Percentiles rank a stretch among this genome's conserved stretches.
Evolutionary conservation across 2,888 invertebrate genomes (phyloP).

Genomic region (Caenorhabditis sp.): DNA sequence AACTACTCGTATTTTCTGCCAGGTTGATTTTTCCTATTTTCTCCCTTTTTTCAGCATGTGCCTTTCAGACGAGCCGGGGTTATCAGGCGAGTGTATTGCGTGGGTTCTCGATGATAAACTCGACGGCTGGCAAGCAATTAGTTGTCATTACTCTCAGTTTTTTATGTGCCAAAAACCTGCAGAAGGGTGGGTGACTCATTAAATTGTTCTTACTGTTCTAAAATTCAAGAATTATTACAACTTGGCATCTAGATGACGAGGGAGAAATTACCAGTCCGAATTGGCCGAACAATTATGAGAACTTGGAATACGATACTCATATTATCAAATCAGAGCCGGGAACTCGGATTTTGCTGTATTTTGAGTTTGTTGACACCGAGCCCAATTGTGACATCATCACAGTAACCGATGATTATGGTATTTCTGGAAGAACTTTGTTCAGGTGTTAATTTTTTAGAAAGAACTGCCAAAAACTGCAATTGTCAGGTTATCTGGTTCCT

Average conservation of each 20-base stretch:
- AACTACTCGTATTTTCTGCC: slow-evolving; percentile 38
- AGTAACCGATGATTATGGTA: slow-evolving; percentile 47
- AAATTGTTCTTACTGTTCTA: not conserved
- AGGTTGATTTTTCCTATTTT: slow-evolving; percentile 11
- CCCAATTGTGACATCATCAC: slow-evolving; percentile 46
- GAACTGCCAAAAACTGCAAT: not conserved
- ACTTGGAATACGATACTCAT: slow-evolving; percentile 43
- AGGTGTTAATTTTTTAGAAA: slow-evolving; percentile 6
- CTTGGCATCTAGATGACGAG: slow-evolving; percentile 25
- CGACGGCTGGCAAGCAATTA: slow-evolving; percentile 55
- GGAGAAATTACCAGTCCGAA: slow-evolving; percentile 31
- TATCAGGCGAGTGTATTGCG: slow-evolving; percentile 50
- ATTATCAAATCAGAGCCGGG: slow-evolving; percentile 39
- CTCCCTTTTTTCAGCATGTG: not conserved
- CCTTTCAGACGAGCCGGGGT: slow-evolving; percentile 41
- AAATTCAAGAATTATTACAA: slow-evolving; percentile 18
- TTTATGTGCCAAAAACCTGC: slow-evolving; percentile 55
- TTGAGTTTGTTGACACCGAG: slow-evolving; percentile 50
- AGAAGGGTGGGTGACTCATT: slow-evolving; percentile 18
- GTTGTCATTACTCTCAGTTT: slow-evolving; percentile 58
- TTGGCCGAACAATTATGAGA: slow-evolving; percentile 29
- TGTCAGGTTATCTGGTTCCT: slow-evolving; percentile 32
- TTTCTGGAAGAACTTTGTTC: slow-evolving; percentile 41
- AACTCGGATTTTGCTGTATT: slow-evolving; percentile 45
- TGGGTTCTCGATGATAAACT: slow-evolving; percentile 46